Conservation (phyloP, 2,113 vertebrate genomes). For the Electrona antarctica region DNA sequence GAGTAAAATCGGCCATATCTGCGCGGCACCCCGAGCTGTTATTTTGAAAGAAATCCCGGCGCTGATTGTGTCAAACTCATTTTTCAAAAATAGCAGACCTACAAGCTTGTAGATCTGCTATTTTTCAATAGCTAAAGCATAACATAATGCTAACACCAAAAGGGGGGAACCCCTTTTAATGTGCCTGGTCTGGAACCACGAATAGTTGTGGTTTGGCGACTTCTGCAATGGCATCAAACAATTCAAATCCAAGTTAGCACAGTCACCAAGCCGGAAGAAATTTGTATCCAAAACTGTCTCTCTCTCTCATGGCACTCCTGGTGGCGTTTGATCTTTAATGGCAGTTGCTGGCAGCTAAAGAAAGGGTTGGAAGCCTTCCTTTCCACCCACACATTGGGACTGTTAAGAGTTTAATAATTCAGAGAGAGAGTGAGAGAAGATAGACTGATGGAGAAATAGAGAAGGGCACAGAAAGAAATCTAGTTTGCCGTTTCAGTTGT, state of each 20-base stretch:
- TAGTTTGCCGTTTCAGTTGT: constrained; percentile 11
- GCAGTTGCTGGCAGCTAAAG: constrained; percentile 20
- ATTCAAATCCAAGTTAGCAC: neutral
- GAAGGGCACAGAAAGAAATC: no score
- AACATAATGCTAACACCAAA: no score
- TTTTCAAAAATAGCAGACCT: no score
- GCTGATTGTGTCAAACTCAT: no score
- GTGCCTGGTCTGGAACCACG: neutral
- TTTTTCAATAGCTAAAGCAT: no score
- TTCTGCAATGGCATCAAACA: constrained; percentile 13
- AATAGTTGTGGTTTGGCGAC: neutral
- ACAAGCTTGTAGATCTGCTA: no score
- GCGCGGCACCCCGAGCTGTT: no score
- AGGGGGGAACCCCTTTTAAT: no score
- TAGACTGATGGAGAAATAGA: no score
- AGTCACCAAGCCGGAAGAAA: constrained; percentile 22
- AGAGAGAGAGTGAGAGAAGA: neutral
- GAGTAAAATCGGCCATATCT: no score
- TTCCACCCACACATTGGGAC: neutral
- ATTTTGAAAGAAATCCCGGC: no score
- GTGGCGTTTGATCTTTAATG: constrained; percentile 36
- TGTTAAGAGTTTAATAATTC: constrained; percentile 20
- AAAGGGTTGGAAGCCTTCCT: neutral
- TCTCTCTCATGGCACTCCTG: constrained; percentile 36
- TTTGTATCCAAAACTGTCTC: constrained; percentile 4